Conservation (phyloP, 2,888 invertebrate genomes). For the Acronicta leporina region DNA sequence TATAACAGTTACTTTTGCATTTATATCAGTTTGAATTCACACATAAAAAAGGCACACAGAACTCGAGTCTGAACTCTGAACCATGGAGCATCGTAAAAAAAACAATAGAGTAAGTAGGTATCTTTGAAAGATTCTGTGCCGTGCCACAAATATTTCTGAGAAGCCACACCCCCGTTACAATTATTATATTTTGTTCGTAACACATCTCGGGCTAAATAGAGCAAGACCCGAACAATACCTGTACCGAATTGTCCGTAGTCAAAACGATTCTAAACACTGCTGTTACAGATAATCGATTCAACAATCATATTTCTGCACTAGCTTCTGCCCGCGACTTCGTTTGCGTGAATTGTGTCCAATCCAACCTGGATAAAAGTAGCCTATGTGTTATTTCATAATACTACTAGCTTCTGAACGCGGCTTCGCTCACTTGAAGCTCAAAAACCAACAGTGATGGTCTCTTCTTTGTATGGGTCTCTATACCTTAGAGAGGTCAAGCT, state of each 20-base stretch:
- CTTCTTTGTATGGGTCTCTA: no score
- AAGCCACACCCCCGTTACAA: slow-evolving; percentile 37
- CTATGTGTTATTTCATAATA: no score
- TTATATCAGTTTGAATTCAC: no score
- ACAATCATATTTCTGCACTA: slow-evolving; percentile 32
- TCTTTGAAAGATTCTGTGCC: not conserved
- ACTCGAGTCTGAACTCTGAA: no score
- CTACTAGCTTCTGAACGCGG: no score
- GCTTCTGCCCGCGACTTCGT: no score
- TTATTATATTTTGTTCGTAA: slow-evolving; percentile 23
- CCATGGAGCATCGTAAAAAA: not conserved
- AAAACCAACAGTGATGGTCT: no score
- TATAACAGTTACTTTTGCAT: not conserved
- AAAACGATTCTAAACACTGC: slow-evolving; percentile 41
- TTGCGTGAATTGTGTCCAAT: no score
- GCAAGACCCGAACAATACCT: slow-evolving; percentile 49
- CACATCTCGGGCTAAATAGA: slow-evolving; percentile 38
- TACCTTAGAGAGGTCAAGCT: no score
- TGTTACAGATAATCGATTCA: slow-evolving; percentile 29
- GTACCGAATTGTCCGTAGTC: slow-evolving; percentile 45
- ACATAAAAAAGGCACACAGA: no score
- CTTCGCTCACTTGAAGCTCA: no score
- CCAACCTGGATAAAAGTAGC: no score
- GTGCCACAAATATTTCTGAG: slow-evolving; percentile 1
- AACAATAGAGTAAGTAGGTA: not conserved